Base-by-base conservation (phyloP, 2,797 vertebrate species). In the Chelmon rostratus region DNA sequence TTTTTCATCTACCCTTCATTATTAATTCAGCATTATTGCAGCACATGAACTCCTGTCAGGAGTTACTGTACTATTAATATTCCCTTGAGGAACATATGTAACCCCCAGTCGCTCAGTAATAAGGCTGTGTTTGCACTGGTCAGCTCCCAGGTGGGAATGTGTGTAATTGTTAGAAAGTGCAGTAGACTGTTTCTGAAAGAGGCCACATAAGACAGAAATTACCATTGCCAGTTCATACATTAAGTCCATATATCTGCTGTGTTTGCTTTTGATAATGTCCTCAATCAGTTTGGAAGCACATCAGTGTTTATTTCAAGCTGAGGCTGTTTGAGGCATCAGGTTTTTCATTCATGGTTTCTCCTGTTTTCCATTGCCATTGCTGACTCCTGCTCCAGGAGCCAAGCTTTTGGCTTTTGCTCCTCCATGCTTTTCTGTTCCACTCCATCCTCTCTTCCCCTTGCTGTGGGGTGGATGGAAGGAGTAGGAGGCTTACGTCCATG, bases 381-480 rank as follows among this genome's bases (percentile, higher is more conserved):
- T 69, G 72, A 68, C 25, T 78, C 69, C 73, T 67, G 38, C 38
- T 42, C 33, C 31, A 42, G 56, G 63, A 78, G 71, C 67, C 49
- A 52, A 78, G 85, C 81, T 73, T 84, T 50, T 74, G 62, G 70
- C 46, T 68, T 44, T 40, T 73, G 80, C 77, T 81, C 52, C 68
- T 73, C 68, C 72, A 72, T 3, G 58, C 82, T 64, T 10, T 74
- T 37, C 64, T 69, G 76, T 79, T 91, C 75, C 76, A 67, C 89
- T 87, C 83, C 88, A 77, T 87, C 88, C 79, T 61, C 67, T 71
- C 80, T 65, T 79, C 78, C 79, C 57, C n/a, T 2, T n/a, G 9
- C 38, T 62, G 79, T 4, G 85, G 78, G 87, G 49, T 28, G 81
- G 88, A 86, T 78, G 84, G 79, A 85, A 79, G 76, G 50, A 66